Evolutionary conservation across 2,888 invertebrate genomes (phyloP), one percentile per base, ranked within the genome.

Genomic region (Cremastinae sp.): DNA sequence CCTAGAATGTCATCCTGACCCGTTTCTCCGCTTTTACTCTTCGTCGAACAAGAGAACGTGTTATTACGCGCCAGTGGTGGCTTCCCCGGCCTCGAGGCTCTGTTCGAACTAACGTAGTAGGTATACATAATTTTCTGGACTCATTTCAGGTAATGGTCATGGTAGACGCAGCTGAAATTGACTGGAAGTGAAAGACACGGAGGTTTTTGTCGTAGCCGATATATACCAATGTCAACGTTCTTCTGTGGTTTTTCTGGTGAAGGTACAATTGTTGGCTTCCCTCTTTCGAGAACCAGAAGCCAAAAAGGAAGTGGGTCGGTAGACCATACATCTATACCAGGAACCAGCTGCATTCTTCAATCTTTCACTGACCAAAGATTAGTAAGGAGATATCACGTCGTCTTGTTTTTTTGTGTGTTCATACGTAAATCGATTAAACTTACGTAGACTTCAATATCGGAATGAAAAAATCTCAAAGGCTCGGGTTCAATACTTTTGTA

Each of bases 111-210:
- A 41, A 49, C 18, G 5, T 9, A 4, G 41, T 41, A 49, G 8
- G 51, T 69, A 49, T 59, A 69, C 53, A 49, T 64, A 72, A 76
- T 68, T 69, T 35, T 65, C 55, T 14, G 47, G 49, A 56, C 55
- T 65, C 61, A 70, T 76, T 76, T 66, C 47, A 41, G 59, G 59
- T 70, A 76, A 73, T 73, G 76, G 53, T 49, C 35, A 20, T 10
- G 64, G 35, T 51, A 4, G 51, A 58, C 39, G 41, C 35, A 28
- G 59, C 53, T 16, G 49, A 69, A 59, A 69, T 76, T 65, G 61
- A 47, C 20, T 65, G 59, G 55, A 61, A 73, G 47, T 70, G 43
- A 61, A 76, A 65, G 59, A 65, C 69, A 12, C 16, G 9, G 43
- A 28, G 61, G 43, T 64, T 41, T 62, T 74, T 66, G 58, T 72